Evolutionary conservation across 2,113 vertebrate species (phyloP), one percentile per base, ranked within the genome.

Genomic region (Quiscalus mexicanus): DNA sequence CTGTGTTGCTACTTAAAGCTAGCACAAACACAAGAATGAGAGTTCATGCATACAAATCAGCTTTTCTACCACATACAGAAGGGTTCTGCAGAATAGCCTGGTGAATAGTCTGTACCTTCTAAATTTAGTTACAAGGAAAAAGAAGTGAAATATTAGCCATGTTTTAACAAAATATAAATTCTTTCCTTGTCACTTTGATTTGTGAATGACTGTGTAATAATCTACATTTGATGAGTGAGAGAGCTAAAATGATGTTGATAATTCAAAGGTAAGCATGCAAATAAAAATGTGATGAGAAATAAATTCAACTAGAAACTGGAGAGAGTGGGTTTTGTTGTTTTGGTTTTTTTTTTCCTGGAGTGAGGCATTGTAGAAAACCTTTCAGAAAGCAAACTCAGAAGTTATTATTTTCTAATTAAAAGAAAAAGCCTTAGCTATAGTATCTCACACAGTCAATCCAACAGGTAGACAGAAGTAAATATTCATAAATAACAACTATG

Each of bases 21-120:
- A 98, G 98, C 98, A 98, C 98, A 99, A 99, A 99, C 98, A 97
- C 65, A 98, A 96, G 93, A 97, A 97, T 94, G 97, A 98, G 98
- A 97, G 97, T 97, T 96, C 97, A 96, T 94, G 98, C 98, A 98
- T 98, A 98, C 98, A 98, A 98, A 99, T 98, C 96, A 98, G 98
- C 96, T 98, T 91, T 96, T 89, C 92, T 93, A 80, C 93, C 91
- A 96, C 75, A 94, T 90, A 91, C 92, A 95, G 88, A 94, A 96
- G 73, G 53, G 75, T 95, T 96, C 91, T 96, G 84, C 93, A 96
- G 83, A 95, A 94, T 88, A 96, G 80, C 74, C 68, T 95, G 87
- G 93, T 90, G 80, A 94, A 93, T 19, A 85, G 84, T 69, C 83
- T 96, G 60, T 75, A 58, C 77, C 49, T 96, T 97, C 90, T 96